Conservation (phyloP, 2,888 invertebrate species). For the Lithosia quadra region DNA sequence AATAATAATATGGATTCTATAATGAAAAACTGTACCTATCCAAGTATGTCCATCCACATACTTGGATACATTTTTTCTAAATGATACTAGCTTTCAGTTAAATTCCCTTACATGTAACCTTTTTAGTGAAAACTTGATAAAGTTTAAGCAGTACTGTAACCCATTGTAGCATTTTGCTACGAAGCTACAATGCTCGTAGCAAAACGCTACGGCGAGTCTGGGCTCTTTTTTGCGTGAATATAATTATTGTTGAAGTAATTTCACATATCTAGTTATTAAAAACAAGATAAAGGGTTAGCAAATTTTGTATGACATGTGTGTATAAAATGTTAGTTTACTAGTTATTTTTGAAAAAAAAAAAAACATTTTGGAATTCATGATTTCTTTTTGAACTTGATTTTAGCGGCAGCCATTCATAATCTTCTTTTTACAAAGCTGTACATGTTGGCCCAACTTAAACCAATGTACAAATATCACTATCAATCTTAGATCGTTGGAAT, state of each 20-base stretch:
- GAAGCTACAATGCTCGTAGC: conserved; percentile 3
- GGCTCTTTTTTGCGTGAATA: not conserved
- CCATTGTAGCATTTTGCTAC: not conserved
- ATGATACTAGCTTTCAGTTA: too few relatives aligned
- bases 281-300: not conserved
- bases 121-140: not conserved
- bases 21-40: too few relatives aligned
- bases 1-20: too few relatives aligned
- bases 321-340: not conserved
- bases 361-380: not conserved
- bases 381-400: too few relatives aligned
- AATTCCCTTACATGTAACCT: not conserved
- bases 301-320: not conserved
- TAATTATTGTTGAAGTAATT: not conserved
- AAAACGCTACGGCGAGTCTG: not conserved
- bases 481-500: not conserved
- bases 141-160: not conserved
- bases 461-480: not conserved
- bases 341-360: not conserved
- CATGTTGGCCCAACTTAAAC: not conserved
- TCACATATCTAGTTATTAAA: not conserved
- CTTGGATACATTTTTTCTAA: too few relatives aligned
- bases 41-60: too few relatives aligned
- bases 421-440: not conserved
- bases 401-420: conserved; percentile 8